Conservation (phyloP, 2,888 invertebrate species). For the Pheosia gnoma region DNA sequence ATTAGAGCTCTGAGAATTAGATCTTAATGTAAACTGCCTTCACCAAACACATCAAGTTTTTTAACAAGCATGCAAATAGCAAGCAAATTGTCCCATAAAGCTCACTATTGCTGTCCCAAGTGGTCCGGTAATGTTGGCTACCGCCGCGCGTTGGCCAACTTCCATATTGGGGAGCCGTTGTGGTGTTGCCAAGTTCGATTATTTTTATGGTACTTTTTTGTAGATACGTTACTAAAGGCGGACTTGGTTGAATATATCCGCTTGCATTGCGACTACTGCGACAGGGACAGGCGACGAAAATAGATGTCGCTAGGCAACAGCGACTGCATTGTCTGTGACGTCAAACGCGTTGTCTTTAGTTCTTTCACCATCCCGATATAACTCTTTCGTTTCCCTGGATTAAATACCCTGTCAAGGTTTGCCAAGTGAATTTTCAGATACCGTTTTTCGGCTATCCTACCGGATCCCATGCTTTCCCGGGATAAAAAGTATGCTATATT, state of each 20-base stretch:
- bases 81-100: conserved; percentile 38
- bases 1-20: not conserved
- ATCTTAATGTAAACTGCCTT: not conserved
- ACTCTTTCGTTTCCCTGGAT: too few relatives aligned
- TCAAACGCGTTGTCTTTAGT: too few relatives aligned
- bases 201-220: not conserved
- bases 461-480: too few relatives aligned
- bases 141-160: conserved; percentile 39
- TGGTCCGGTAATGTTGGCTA: conserved; percentile 35
- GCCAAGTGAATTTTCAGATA: too few relatives aligned
- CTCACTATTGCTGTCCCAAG: conserved; percentile 34
- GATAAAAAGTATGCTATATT: too few relatives aligned
- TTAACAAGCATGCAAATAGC: conserved; percentile 38
- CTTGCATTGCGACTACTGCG: not conserved
- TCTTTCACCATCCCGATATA: too few relatives aligned
- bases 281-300: not conserved
- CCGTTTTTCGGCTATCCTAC: too few relatives aligned
- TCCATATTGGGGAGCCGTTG: conserved; percentile 21
- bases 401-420: too few relatives aligned
- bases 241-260: not conserved
- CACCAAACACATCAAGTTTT: conserved; percentile 18
- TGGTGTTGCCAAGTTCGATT: not conserved
- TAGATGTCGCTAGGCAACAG: not conserved
- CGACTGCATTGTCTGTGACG: too few relatives aligned
- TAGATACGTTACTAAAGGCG: not conserved